A percentile compares a stretch with the other conserved stretches of the same genome.
Conservation (phyloP, 2,888 invertebrate species). For the Troilus luridus region DNA sequence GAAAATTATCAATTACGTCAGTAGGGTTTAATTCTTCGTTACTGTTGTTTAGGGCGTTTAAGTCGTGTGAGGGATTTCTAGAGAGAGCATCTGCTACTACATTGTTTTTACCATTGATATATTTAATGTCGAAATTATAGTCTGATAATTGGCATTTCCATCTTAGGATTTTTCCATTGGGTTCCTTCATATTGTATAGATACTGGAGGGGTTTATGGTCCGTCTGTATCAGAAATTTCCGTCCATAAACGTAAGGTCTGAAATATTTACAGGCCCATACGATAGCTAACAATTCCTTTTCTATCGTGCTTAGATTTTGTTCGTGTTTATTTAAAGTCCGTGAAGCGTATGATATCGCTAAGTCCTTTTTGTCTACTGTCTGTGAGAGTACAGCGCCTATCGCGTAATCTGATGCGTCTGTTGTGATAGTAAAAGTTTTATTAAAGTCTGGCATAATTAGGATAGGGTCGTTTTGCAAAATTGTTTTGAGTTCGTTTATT, state of each 20-base stretch:
- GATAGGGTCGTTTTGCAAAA: background rate
- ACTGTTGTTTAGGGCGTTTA: background rate
- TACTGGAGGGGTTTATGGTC: slow-evolving; percentile 69
- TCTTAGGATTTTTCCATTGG: slow-evolving; percentile 66
- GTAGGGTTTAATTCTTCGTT: too few species aligned
- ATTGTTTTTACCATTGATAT: slow-evolving; percentile 44
- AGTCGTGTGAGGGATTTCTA: background rate
- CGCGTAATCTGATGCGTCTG: slow-evolving; percentile 67
- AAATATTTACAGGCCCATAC: slow-evolving; percentile 67
- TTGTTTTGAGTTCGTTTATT: background rate
- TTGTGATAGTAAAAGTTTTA: slow-evolving; percentile 66
- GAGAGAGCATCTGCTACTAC: slow-evolving; percentile 43
- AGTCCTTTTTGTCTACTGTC: slow-evolving; percentile 66
- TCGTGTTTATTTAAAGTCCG: slow-evolving; percentile 67
- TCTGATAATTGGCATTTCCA: slow-evolving; percentile 51
- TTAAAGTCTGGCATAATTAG: slow-evolving; percentile 67
- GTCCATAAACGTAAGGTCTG: slow-evolving; percentile 67
- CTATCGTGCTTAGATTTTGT: slow-evolving; percentile 66
- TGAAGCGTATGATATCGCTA: slow-evolving; percentile 67
- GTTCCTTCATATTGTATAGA: slow-evolving; percentile 65
- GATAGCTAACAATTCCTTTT: slow-evolving; percentile 67
- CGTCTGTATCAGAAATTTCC: slow-evolving; percentile 68
- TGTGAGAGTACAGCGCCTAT: slow-evolving; percentile 67
- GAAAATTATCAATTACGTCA: too few species aligned
- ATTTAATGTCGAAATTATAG: slow-evolving; percentile 48